Conservation (phyloP, 1,140 invertebrate species). For the Drosophila teissieri region DNA sequence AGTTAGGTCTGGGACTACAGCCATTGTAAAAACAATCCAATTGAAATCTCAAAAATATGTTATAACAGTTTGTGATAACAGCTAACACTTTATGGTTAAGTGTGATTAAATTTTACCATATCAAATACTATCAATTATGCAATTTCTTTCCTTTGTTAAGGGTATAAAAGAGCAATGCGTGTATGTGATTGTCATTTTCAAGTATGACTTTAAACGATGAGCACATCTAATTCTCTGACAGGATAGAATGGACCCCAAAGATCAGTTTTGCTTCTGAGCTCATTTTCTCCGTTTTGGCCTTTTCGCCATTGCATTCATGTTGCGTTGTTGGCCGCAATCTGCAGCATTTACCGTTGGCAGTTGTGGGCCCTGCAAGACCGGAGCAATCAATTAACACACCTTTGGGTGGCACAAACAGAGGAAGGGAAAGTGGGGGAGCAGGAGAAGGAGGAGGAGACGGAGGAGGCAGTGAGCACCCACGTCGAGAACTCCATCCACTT, state of each 20-base stretch:
- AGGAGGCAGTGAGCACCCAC: slow-evolving; percentile 19
- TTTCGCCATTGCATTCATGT: slow-evolving; percentile 9
- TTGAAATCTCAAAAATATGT: not conserved
- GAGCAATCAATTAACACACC: slow-evolving; percentile 70
- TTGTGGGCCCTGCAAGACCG: slow-evolving; percentile 17
- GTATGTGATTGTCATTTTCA: slow-evolving; percentile 54
- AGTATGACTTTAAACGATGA: slow-evolving; percentile 64
- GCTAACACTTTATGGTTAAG: not conserved
- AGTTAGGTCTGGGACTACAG: no score
- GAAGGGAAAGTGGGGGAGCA: not conserved
- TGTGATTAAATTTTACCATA: no score
- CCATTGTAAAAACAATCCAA: not conserved
- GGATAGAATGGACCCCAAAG: slow-evolving; percentile 26
- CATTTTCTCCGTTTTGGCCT: slow-evolving; percentile 6
- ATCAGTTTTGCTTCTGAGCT: slow-evolving; percentile 21
- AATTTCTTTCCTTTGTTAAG: not conserved
- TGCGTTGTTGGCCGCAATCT: slow-evolving; percentile 30
- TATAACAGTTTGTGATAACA: not conserved
- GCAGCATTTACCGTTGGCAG: slow-evolving; percentile 50
- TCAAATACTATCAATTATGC: no score
- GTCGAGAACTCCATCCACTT: slow-evolving; percentile 23
- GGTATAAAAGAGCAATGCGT: slow-evolving; percentile 6
- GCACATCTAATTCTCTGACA: slow-evolving; percentile 36
- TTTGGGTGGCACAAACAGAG: slow-evolving; percentile 16
- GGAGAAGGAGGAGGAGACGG: not conserved